Conservation (phyloP, 2,888 invertebrate genomes). For the Proisotoma minuta region DNA sequence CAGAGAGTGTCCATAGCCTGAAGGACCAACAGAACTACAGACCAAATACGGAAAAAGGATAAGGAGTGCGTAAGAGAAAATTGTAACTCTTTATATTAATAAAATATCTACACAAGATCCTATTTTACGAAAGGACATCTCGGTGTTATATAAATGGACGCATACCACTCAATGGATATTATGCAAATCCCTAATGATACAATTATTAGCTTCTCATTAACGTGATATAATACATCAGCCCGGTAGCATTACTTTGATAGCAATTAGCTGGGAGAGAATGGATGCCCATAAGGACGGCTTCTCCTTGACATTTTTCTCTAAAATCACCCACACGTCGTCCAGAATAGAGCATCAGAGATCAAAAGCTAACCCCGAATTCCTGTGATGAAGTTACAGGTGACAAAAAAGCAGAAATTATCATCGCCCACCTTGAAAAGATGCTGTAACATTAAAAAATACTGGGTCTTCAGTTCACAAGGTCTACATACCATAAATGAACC, state of each 20-base stretch:
- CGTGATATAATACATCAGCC: no score
- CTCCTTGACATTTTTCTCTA: neutral
- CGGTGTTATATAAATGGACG: no score
- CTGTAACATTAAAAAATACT: neutral
- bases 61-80: no score
- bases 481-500: neutral
- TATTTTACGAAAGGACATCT: no score
- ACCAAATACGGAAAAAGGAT: no score
- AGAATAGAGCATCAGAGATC: neutral
- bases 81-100: no score
- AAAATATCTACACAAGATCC: no score
- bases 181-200: slow-evolving; percentile 1
- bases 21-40: no score
- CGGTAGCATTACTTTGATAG: no score
- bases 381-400: neutral
- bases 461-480: neutral
- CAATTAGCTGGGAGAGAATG: neutral
- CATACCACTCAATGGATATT: no score
- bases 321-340: neutral
- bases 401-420: neutral
- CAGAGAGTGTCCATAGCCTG: no score
- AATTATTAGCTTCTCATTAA: no score
- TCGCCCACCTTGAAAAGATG: neutral
- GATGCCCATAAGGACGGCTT: slow-evolving; percentile 2
- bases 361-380: neutral